Base-by-base conservation (phyloP, 2,888 invertebrate species). In the Melolontha melolontha region DNA sequence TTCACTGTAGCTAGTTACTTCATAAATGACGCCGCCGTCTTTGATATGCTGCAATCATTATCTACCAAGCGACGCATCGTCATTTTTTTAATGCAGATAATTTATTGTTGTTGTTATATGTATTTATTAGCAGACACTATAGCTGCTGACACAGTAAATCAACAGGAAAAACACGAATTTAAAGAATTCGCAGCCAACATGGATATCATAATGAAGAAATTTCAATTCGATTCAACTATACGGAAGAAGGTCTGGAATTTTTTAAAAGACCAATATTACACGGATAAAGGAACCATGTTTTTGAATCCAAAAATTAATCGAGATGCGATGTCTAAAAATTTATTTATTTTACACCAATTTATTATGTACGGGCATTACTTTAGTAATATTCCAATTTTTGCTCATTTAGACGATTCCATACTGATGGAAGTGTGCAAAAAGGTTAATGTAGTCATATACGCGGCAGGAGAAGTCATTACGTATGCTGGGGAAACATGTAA, bases 151-250 rank as follows among this genome's bases (percentile, higher is more conserved):
- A 82, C 81, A 84, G 1, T 84, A 84, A 47, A 82, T 84, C 69
- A 85, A 84, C 57, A 65, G 12, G 62, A 65, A 7, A 51, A 59
- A 5, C 62, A 66, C 39, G 40, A 69, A 47, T 69, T 59, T 39
- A 65, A 69, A 16, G 68, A 69, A 52, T 65, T 59, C 22, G 68
- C 41, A 2, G 12, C 59, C 0, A 57, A 65, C 0, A 84, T 86
- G 71, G 84, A 85, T 66, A 85, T 83, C 76, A 85, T 86, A 72
- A 84, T 86, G 84, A 80, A 80, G 62, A 85, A 86, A 72, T 85
- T 85, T 67, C 83, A 84, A 69, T 85, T 86, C 83, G 84, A 84
- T 68, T 77, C 79, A 69, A 79, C 82, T 1, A 85, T 85, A 12
- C 84, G 84, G 74, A 79, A 79, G 29, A 54, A 42, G 10, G 49